phyloP scores from a whole-genome alignment of 2,113 vertebrate species.

The Chaetodon auriga region DNA sequence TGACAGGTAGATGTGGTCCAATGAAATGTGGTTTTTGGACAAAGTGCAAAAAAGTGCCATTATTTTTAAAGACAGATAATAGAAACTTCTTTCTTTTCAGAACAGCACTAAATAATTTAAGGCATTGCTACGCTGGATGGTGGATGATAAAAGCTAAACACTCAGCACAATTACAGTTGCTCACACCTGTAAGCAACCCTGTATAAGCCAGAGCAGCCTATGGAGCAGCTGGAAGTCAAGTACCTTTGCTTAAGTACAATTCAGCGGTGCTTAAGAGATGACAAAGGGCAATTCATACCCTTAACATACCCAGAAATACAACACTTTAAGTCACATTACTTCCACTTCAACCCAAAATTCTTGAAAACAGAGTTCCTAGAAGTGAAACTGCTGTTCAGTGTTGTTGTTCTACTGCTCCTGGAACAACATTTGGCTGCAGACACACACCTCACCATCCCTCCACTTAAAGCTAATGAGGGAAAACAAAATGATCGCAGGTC shows the following conservation, averaged over 20 bases:
- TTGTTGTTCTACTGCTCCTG: background rate
- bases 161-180: background rate
- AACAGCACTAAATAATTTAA: background rate
- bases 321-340: background rate
- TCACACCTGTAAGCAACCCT: background rate
- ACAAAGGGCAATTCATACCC: too few species aligned
- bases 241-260: background rate
- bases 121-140: background rate
- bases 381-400: background rate
- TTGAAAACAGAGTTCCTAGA: background rate
- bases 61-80: background rate
- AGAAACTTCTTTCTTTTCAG: background rate
- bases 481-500: conserved; percentile 20
- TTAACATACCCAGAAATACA: too few species aligned
- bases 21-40: conserved; percentile 23
- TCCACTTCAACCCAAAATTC: background rate
- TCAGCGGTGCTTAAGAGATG: background rate
- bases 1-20: conserved; percentile 48
- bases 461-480: conserved; percentile 17
- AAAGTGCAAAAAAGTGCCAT: background rate
- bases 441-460: background rate
- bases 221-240: background rate
- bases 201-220: background rate
- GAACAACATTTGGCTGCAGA: conserved; percentile 1
- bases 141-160: background rate